Evolutionary conservation across 2,797 vertebrate species (phyloP).

Genomic region (Tenualosa ilisha): DNA sequence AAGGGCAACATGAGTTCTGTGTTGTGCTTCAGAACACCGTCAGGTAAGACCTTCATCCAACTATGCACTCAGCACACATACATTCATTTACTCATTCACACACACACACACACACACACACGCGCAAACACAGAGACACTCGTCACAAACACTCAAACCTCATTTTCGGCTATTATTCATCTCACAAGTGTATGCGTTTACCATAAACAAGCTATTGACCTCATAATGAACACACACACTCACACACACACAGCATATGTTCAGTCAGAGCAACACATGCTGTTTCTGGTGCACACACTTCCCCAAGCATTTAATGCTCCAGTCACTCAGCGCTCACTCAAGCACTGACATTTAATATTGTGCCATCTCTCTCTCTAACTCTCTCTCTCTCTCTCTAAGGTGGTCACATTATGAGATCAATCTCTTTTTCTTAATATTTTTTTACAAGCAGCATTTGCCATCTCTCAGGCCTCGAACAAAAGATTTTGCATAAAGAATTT

Average conservation of each 20-base stretch:
- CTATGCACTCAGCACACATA: background rate
- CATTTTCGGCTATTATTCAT: background rate
- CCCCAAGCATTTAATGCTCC: background rate
- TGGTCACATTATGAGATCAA: no score
- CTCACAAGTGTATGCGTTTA: background rate
- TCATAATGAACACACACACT: background rate
- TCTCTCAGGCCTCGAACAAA: no score
- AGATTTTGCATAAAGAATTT: no score
- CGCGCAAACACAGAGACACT: background rate
- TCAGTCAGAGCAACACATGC: background rate
- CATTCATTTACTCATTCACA: background rate
- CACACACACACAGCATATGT: background rate
- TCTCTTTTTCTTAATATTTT: no score
- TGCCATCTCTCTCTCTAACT: background rate
- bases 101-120: background rate
- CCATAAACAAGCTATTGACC: background rate
- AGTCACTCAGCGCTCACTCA: background rate
- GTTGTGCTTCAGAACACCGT: slow-evolving; percentile 70
- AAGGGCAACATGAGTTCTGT: slow-evolving; percentile 69
- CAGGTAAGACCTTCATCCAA: slow-evolving; percentile 65
- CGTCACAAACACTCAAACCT: background rate
- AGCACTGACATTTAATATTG: background rate
- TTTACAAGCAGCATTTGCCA: no score
- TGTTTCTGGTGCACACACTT: background rate
- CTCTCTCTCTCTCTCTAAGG: no score